Base-by-base conservation (phyloP, 2,113 vertebrate genomes). In the Paralichthys olivaceus region DNA sequence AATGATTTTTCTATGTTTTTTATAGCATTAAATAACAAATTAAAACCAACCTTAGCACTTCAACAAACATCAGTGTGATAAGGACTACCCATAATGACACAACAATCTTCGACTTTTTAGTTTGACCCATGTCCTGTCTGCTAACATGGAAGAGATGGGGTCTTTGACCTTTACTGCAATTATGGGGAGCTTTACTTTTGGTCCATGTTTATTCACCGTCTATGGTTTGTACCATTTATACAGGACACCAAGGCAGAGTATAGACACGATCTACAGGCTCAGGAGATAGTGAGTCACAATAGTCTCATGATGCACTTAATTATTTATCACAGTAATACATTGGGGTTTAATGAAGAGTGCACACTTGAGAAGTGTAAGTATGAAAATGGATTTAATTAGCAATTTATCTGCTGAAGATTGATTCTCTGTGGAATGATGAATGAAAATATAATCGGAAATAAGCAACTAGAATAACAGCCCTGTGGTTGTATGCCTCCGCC, bases 381-480 rank as follows among this genome's bases (percentile, higher is more conserved):
- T 70, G 64, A 63, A 73, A 79, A 85, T 32, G 61, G 58, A 61
- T 76, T 69, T 81, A 85, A 90, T 89, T 63, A 66, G 68, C 55
- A 32, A 37, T 60, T 74, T 53, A 49, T 58, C 11, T 40, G 81
- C 73, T 32, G 65, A 73, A 32, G 83, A 65, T 47, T 6, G 73
- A 75, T 53, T 72, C 26, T 40, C 47, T 4, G 3, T 40, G 5
- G 49, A 55, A 62, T 47, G 23, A 55, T 62, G 57, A 58, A 60
- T 67, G 26, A 60, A 74, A 57, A 72, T 17, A 54, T 17, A 14
- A 34, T n/a, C 37, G 14, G 58, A 47, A 19, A n/a, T 13, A 67
- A 26, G 22, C 28, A 12, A 45, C 43, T 45, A 17, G 43, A 45
- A 45, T 5, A 19, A 40, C 37, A 40, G 11, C 11, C 37, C 37